A percentile compares a stretch with the other conserved stretches of the same genome.
Conservation (phyloP, 2,888 invertebrate species). For the Apamea sordens region DNA sequence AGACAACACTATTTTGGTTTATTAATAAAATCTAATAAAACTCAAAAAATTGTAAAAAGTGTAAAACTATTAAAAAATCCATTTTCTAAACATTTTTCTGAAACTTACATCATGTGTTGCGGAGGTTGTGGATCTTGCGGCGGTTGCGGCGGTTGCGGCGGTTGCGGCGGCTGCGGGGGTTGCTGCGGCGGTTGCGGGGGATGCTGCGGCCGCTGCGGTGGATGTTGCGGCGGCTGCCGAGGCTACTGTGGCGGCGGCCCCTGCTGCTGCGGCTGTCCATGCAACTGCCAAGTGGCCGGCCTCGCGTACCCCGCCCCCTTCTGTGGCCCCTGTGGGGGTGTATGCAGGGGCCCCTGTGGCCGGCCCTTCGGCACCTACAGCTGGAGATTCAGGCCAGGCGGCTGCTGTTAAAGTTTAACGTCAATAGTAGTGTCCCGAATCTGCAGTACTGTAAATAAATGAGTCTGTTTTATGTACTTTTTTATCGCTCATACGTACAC, state of each 20-base stretch:
- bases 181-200: constrained; percentile 54
- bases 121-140: constrained; percentile 44
- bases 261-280: constrained; percentile 74
- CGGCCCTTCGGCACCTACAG: constrained; percentile 83
- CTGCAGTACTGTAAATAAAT: constrained; percentile 45
- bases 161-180: constrained; percentile 21
- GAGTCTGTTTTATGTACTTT: constrained; percentile 19
- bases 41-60: constrained; percentile 48
- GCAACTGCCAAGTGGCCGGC: constrained; percentile 80
- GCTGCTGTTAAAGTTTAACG: constrained; percentile 63
- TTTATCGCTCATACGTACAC: neutral
- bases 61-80: constrained; percentile 44
- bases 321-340: constrained; percentile 74
- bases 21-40: constrained; percentile 34
- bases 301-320: constrained; percentile 76
- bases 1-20: constrained; percentile 27
- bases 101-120: constrained; percentile 47
- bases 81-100: neutral
- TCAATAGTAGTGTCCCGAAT: constrained; percentile 1
- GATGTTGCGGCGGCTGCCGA: constrained; percentile 49
- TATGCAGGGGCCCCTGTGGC: constrained; percentile 75
- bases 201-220: constrained; percentile 27
- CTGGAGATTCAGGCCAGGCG: constrained; percentile 75
- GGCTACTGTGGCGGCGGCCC: constrained; percentile 58
- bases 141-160: constrained; percentile 34